Percentiles rank a stretch among this genome's conserved stretches.
Conservation (phyloP, 2,113 vertebrate species). For the Indicator indicator region DNA sequence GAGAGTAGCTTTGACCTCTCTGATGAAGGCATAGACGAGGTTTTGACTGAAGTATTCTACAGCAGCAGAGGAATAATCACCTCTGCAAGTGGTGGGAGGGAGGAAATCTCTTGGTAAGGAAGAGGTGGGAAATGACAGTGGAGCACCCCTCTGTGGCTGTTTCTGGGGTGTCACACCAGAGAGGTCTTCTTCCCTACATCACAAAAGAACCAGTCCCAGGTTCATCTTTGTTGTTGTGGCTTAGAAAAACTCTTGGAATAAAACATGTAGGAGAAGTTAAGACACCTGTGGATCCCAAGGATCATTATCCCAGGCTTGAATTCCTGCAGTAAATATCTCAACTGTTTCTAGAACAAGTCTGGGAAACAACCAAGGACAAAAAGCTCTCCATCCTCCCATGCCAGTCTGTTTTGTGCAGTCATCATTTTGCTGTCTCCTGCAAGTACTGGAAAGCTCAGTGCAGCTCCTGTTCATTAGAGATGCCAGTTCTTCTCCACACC, state of each 20-base stretch:
- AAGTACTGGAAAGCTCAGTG: not conserved
- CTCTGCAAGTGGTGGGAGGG: fast-evolving
- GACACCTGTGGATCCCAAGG: not conserved
- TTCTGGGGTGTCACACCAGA: not conserved
- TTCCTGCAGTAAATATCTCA: not conserved
- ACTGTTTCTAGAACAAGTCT: not conserved
- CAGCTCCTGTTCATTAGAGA: not conserved
- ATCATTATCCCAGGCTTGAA: not conserved
- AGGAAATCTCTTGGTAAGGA: not conserved
- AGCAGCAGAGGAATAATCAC: not conserved
- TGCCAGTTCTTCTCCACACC: not conserved
- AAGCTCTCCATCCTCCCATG: not conserved
- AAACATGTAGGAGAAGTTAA: not conserved
- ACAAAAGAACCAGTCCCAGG: not conserved
- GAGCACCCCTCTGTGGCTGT: not conserved
- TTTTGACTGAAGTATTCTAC: not conserved
- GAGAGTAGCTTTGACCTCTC: not conserved
- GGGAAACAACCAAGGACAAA: not conserved
- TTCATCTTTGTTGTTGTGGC: not conserved
- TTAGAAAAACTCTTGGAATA: not conserved
- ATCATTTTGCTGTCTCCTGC: not conserved
- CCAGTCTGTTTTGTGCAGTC: not conserved
- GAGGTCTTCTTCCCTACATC: not conserved
- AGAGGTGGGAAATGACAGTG: not conserved
- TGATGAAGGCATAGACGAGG: fast-evolving